Evolutionary conservation across 2,888 invertebrate genomes (phyloP).

Genomic region (Calliopum simillimum): DNA sequence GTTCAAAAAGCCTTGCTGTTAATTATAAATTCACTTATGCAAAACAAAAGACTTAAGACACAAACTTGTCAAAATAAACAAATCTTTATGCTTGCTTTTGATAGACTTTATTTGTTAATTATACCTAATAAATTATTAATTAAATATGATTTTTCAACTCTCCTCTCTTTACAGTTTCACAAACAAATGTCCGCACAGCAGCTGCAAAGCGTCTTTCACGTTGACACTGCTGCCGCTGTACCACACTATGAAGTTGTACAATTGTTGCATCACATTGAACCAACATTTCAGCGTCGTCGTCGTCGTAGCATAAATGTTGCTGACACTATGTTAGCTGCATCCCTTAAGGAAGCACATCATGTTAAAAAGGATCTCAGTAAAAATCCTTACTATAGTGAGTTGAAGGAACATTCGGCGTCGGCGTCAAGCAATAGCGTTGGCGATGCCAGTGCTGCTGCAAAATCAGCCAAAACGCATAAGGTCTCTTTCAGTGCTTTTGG

Average conservation of each 20-base stretch:
- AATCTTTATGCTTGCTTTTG: too few relatives aligned
- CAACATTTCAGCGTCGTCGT: conserved; percentile 55
- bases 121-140: neutral
- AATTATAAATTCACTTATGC: too few relatives aligned
- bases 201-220: conserved; percentile 85
- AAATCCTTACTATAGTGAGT: conserved; percentile 64
- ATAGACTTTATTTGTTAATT: too few relatives aligned
- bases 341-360: conserved; percentile 58
- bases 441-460: conserved; percentile 39
- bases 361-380: conserved; percentile 68
- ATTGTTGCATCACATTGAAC: conserved; percentile 70
- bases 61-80: conserved; percentile 19
- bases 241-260: conserved; percentile 88
- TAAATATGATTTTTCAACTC: neutral
- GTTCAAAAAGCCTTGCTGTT: too few relatives aligned
- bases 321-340: conserved; percentile 32
- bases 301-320: conserved; percentile 65
- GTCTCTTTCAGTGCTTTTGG: conserved; percentile 87
- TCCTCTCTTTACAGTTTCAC: conserved; percentile 70
- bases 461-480: conserved; percentile 67
- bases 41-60: conserved; percentile 27
- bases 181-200: conserved; percentile 89
- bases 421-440: conserved; percentile 48
- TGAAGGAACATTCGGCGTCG: conserved; percentile 54
- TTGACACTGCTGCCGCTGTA: conserved; percentile 80